Conservation (phyloP, 2,113 vertebrate species). For the Syngnathus typhle region DNA sequence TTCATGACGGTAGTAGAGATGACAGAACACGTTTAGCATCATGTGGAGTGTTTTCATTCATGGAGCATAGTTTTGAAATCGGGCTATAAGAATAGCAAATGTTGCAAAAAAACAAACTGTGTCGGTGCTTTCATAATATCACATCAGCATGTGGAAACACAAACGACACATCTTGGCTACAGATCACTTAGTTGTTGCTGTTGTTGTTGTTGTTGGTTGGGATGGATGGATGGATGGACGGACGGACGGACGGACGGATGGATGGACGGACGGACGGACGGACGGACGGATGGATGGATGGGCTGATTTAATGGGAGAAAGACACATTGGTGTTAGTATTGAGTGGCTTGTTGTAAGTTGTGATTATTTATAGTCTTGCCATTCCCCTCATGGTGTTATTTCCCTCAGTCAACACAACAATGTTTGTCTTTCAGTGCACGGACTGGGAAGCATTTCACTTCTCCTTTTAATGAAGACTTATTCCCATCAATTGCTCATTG, state of each 20-base stretch:
- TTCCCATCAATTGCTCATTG: neutral
- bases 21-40: neutral
- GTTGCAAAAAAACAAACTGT: neutral
- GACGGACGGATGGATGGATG: too few species aligned
- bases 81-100: neutral
- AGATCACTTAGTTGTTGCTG: constrained; percentile 35
- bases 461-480: neutral
- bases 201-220: constrained; percentile 31
- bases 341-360: constrained; percentile 48
- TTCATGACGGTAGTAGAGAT: neutral
- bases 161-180: constrained; percentile 28
- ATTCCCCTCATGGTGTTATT: constrained; percentile 65
- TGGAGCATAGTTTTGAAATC: constrained; percentile 7
- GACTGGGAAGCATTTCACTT: constrained; percentile 27
- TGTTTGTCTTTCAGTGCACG: constrained; percentile 56
- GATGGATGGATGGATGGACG: constrained; percentile 35
- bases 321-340: constrained; percentile 37
- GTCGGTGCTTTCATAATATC: constrained; percentile 17
- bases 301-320: constrained; percentile 44
- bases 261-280: too few species aligned
- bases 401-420: constrained; percentile 65
- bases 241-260: neutral
- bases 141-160: constrained; percentile 24
- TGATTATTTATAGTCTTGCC: constrained; percentile 68
- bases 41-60: neutral